Evolutionary conservation across 2,113 vertebrate genomes (phyloP).

Genomic region (Ailurus styani): DNA sequence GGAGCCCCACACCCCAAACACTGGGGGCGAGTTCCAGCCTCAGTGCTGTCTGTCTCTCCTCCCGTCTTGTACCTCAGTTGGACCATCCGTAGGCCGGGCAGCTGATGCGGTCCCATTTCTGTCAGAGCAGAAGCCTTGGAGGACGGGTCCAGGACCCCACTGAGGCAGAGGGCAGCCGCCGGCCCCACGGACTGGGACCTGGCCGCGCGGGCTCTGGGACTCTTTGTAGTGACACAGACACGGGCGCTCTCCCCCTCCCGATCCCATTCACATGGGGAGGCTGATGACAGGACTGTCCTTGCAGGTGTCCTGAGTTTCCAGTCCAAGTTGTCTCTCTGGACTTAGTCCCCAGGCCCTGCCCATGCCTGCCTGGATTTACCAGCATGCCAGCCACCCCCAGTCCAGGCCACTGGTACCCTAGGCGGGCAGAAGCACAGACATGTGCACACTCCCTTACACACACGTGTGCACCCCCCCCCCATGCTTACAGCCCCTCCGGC

Average conservation of each 20-base stretch:
- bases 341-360: neutral
- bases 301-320: neutral
- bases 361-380: neutral
- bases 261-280: neutral
- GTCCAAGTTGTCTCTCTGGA: neutral
- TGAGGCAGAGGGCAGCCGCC: neutral
- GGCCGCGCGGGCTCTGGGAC: fast-evolving
- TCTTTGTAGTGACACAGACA: neutral
- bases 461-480: too few relatives aligned
- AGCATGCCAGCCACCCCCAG: neutral
- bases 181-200: neutral
- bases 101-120: neutral
- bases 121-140: neutral
- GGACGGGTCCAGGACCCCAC: too few relatives aligned
- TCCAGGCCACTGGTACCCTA: neutral
- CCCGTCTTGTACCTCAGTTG: neutral
- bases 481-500: neutral
- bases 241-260: fast-evolving
- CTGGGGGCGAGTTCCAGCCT: neutral
- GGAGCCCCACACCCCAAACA: fast-evolving
- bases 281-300: fast-evolving
- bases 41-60: fast-evolving
- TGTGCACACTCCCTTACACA: too few relatives aligned
- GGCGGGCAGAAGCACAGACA: neutral
- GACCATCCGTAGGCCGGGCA: neutral